Percentiles rank a stretch among this genome's conserved stretches.
These are phyloP conservation scores for Polyommatus icarus DNA, from an alignment of 2,888 invertebrate genomes.

Conservation along the genomic window DNA sequence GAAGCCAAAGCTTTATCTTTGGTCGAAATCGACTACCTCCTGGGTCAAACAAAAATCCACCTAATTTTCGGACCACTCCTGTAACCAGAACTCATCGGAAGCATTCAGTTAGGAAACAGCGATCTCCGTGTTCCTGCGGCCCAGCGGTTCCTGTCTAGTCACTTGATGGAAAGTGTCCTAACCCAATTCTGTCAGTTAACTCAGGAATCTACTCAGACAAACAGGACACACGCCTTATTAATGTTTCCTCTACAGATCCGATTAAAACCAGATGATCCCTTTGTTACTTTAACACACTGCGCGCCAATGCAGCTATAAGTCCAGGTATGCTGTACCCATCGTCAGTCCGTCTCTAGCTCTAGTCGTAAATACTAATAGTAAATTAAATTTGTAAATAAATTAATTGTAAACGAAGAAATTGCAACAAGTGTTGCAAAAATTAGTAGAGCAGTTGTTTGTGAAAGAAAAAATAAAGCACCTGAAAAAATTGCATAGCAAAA, in stretches of 20 bases:
- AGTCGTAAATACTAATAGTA: constrained; percentile 20
- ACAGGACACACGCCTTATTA: constrained; percentile 37
- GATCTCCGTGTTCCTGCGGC: background rate
- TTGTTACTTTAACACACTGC: constrained; percentile 34
- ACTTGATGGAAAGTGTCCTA: constrained; percentile 23
- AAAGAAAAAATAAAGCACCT: constrained; percentile 31
- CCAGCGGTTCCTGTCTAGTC: constrained; percentile 8
- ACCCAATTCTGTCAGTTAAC: constrained; percentile 34
- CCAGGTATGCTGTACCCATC: constrained; percentile 32
- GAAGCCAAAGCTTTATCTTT: no score
- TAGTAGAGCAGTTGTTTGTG: background rate
- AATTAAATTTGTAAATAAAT: constrained; percentile 20
- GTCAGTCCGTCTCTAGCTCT: constrained; percentile 32
- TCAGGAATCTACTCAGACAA: constrained; percentile 31
- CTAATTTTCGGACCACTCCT: background rate
- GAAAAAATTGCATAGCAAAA: constrained; percentile 27
- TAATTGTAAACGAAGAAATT: background rate
- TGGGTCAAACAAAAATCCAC: no score
- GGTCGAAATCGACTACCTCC: no score
- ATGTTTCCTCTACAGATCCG: constrained; percentile 40
- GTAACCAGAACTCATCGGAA: background rate
- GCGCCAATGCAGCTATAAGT: constrained; percentile 34
- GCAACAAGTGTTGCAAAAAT: background rate
- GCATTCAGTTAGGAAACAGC: constrained; percentile 8
- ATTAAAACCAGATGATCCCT: constrained; percentile 36